Evolutionary conservation across 2,797 vertebrate genomes (phyloP).

Genomic region (Streptopelia turtur): DNA sequence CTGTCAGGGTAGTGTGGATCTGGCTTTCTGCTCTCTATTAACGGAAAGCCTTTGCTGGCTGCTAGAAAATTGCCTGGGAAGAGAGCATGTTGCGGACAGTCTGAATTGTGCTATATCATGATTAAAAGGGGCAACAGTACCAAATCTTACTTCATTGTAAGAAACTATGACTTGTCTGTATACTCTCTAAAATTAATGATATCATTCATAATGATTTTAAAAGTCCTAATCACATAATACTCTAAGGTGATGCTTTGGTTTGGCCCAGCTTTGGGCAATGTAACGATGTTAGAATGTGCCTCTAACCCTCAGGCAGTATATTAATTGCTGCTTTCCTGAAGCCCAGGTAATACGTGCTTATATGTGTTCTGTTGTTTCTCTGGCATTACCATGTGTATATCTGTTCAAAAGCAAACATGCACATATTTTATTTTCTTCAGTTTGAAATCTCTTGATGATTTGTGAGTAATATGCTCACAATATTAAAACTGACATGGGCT

Average conservation of each 20-base stretch:
- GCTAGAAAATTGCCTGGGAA: background rate
- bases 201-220: background rate
- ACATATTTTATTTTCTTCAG: background rate
- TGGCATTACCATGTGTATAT: background rate
- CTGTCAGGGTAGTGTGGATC: fast-evolving
- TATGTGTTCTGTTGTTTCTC: background rate
- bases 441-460: background rate
- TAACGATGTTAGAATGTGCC: background rate
- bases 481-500: background rate
- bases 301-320: background rate
- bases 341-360: background rate
- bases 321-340: background rate
- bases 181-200: background rate
- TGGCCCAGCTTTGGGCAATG: background rate
- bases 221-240: background rate
- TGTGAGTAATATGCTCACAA: background rate
- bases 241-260: background rate
- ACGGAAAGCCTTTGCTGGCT: background rate
- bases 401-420: background rate
- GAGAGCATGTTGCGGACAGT: background rate
- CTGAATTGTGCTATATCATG: background rate
- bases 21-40: background rate
- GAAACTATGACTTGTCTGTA: background rate
- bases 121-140: background rate
- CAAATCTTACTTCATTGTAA: background rate